These are phyloP conservation scores for Drosophila anomelani DNA, from an alignment of 2,888 invertebrate species.

Conservation along the genomic window DNA sequence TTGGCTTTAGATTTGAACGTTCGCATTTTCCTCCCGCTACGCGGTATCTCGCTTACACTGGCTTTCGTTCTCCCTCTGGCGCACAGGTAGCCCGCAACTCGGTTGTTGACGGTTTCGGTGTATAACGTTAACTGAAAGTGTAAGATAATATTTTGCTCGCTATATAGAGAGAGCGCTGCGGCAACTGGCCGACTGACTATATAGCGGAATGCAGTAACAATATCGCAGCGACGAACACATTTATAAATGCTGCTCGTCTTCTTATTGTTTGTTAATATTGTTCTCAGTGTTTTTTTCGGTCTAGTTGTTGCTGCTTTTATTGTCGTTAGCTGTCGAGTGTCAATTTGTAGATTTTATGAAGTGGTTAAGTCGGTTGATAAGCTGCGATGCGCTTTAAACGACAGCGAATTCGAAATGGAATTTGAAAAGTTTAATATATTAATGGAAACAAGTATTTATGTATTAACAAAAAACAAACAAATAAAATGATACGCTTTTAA, in stretches of 20 bases:
- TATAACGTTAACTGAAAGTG: constrained; percentile 69
- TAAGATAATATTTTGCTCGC: constrained; percentile 59
- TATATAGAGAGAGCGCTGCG: constrained; percentile 49
- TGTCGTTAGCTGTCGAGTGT: constrained; percentile 42
- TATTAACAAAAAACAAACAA: not conserved
- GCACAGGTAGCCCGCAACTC: constrained; percentile 4
- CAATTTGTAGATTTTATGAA: constrained; percentile 34
- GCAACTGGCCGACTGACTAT: constrained; percentile 13
- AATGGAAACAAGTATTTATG: not conserved
- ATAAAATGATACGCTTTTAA: not conserved
- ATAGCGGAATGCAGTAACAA: constrained; percentile 37
- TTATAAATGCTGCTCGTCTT: constrained; percentile 34
- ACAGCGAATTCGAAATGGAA: not conserved
- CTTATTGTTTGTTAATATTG: constrained; percentile 17
- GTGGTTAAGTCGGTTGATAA: constrained; percentile 35
- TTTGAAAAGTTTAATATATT: not conserved
- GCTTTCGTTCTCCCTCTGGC: constrained; percentile 4
- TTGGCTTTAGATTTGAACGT: constrained; percentile 35
- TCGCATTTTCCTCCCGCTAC: constrained; percentile 5
- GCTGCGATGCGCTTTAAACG: constrained; percentile 21
- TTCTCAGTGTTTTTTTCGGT: constrained; percentile 20
- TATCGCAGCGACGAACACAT: constrained; percentile 29
- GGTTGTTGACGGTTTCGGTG: constrained; percentile 55
- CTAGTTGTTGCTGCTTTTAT: constrained; percentile 32
- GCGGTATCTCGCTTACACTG: not conserved